Conservation (phyloP, 2,797 vertebrate genomes). For the Esox lucius region DNA sequence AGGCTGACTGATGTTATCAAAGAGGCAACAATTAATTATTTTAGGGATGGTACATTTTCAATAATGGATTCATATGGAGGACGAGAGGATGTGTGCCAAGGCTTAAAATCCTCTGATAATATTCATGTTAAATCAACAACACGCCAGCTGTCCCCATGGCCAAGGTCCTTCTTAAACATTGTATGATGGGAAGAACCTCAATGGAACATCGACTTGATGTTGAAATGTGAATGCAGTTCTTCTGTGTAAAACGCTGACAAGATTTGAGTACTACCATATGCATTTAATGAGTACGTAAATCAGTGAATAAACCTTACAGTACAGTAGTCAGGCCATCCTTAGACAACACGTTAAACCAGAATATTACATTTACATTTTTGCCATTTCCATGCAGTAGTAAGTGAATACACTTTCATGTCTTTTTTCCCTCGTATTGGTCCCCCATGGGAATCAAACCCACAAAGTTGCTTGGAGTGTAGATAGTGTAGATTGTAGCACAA, state of each 20-base stretch:
- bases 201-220: background rate
- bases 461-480: background rate
- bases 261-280: background rate
- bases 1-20: conserved; percentile 3
- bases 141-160: background rate
- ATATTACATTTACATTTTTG: too few relatives aligned
- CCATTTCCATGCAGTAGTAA: too few relatives aligned
- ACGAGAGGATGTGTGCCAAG: background rate
- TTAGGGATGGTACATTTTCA: conserved; percentile 2
- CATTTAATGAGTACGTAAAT: background rate
- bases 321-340: background rate
- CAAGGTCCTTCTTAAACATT: background rate
- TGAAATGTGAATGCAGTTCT: background rate
- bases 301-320: background rate
- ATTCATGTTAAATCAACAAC: conserved; percentile 1
- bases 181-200: background rate
- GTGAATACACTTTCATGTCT: too few relatives aligned
- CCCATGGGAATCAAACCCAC: too few relatives aligned
- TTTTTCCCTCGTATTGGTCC: too few relatives aligned
- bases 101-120: conserved; percentile 1
- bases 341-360: background rate
- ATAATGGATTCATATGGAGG: background rate
- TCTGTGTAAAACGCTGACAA: too few relatives aligned
- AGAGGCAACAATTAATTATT: conserved; percentile 6
- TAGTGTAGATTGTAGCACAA: background rate